Conservation (phyloP, 2,113 vertebrate species). For the Ariopsis seemanni region DNA sequence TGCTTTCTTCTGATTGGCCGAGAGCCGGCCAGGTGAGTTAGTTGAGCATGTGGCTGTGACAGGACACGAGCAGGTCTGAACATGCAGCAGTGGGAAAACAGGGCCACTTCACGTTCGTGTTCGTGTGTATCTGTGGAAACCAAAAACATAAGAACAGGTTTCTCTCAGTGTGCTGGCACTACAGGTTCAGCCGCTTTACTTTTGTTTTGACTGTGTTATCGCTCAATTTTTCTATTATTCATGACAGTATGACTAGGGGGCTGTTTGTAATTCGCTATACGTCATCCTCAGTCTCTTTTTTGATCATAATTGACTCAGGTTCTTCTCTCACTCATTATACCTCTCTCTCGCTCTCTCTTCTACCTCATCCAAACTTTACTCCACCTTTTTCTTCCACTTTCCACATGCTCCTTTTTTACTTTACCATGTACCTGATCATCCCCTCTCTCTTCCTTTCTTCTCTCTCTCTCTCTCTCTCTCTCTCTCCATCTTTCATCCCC, state of each 20-base stretch:
- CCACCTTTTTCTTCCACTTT: too few species aligned
- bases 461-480: slow-evolving; percentile 41
- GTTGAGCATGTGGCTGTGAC: slow-evolving; percentile 80
- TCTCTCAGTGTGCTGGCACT: slow-evolving; percentile 85
- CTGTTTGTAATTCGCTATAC: slow-evolving; percentile 20
- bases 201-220: slow-evolving; percentile 66
- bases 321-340: background rate
- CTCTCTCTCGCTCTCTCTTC: slow-evolving; percentile 34
- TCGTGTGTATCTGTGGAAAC: slow-evolving; percentile 98
- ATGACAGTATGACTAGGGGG: slow-evolving; percentile 57
- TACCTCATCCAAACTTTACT: background rate
- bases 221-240: slow-evolving; percentile 58
- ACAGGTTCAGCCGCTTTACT: slow-evolving; percentile 73
- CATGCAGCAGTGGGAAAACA: slow-evolving; percentile 80
- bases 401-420: background rate
- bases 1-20: slow-evolving; percentile 79
- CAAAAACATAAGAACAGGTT: slow-evolving; percentile 97
- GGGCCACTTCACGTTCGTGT: slow-evolving; percentile 83
- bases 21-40: slow-evolving; percentile 77
- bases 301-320: background rate
- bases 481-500: slow-evolving; percentile 38
- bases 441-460: slow-evolving; percentile 28
- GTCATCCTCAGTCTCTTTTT: background rate
- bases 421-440: background rate
- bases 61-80: slow-evolving; percentile 88